phyloP scores from a whole-genome alignment of 2,888 invertebrate species.

The Pyrocoelia pectoralis region DNA sequence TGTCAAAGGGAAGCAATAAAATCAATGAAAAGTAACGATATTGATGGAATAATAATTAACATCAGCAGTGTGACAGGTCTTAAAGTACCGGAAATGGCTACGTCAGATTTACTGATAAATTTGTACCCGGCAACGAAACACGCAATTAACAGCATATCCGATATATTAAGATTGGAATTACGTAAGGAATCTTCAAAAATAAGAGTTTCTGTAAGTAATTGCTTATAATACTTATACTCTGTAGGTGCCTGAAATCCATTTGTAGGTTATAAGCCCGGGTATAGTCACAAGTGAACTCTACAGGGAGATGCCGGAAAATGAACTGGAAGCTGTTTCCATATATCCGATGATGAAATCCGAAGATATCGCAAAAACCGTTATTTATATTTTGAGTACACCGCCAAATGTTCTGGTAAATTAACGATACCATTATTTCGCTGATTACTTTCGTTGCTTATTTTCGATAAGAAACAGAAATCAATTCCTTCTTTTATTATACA shows the following conservation, averaged over 20 bases:
- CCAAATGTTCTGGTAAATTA: constrained; percentile 16
- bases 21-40: constrained; percentile 40
- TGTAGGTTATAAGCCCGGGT: constrained; percentile 13
- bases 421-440: background rate
- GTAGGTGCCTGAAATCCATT: background rate
- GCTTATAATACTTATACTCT: background rate
- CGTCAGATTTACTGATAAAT: constrained; percentile 14
- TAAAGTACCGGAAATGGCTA: constrained; percentile 22
- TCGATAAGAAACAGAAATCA: background rate
- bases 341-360: constrained; percentile 17
- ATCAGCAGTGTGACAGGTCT: constrained; percentile 24
- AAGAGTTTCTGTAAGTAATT: constrained; percentile 14
- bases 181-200: constrained; percentile 18
- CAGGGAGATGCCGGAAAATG: constrained; percentile 4
- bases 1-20: constrained; percentile 42
- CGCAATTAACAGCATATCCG: constrained; percentile 19
- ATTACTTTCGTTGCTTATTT: no score
- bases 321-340: background rate
- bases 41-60: constrained; percentile 36
- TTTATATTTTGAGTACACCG: constrained; percentile 20
- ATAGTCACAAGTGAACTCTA: constrained; percentile 7
- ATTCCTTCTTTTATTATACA: no score
- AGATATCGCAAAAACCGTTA: constrained; percentile 17
- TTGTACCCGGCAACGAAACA: constrained; percentile 27
- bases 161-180: constrained; percentile 12